Evolutionary conservation across 2,888 invertebrate species (phyloP), one percentile per base, ranked within the genome.

Genomic region (Scelioninae gen. 2): DNA sequence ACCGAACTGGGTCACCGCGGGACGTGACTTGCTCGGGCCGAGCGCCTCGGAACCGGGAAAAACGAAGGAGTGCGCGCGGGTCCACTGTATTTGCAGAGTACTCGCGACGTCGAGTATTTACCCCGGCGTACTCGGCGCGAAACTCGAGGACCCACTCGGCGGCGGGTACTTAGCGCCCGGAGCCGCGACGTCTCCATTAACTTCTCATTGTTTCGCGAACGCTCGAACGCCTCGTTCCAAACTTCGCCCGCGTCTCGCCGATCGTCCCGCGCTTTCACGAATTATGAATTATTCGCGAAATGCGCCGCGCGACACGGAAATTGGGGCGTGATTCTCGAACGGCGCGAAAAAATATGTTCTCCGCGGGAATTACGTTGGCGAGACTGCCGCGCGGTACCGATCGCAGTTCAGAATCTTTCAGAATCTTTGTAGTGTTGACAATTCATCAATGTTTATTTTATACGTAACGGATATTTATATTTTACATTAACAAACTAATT

Each of bases 61-160:
- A 65, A 60, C 50, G 65, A 57, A 64, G 45, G 57, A 41, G 52
- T 4, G 25, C 22, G 69, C 61, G 64, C 58, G 63, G 15, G 71
- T 72, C 65, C 74, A 64, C 53, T 39, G 70, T 73, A 72, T 73
- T 77, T 73, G 76, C 76, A 46, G 74, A 76, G 73, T 73, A 76
- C 74, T 68, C 67, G 76, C 75, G 63, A 53, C 69, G 68, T 60
- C 71, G 74, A 75, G 74, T 78, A 75, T 78, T 79, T 78, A 77
- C 78, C 72, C 50, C 72, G 63, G 68, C 55, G 64, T 67, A 43
- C 73, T 70, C 68, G 50, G 53, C 61, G 45, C 69, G 53, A 15
- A 57, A 61, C 67, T 74, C 64, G 55, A 76, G 76, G 71, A 71
- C 63, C 76, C 74, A 69, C 71, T 74, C 16, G 64, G 69, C 76